Base-by-base conservation (phyloP, 2,113 vertebrate genomes). In the Hirundichthys speculiger region DNA sequence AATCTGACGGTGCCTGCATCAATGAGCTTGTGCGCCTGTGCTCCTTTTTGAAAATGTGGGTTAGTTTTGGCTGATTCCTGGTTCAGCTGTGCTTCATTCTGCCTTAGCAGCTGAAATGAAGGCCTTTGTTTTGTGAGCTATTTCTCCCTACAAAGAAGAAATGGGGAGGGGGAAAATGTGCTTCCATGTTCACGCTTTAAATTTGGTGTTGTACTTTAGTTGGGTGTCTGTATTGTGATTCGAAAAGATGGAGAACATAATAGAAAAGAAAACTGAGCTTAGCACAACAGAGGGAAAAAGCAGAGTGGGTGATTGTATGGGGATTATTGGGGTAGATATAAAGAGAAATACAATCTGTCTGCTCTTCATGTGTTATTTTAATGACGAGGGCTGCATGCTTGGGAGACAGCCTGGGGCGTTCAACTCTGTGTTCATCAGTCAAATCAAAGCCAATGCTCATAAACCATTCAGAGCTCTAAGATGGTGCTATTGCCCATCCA, bases 1-100 rank as follows among this genome's bases (percentile, higher is more conserved):
- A 88, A 90, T 90, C 85, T 87, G 77, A 78, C 67, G 42, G 21
- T 61, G 79, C 59, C 62, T 73, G 82, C 67, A 64, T 82, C 40
- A 10, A 24, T 77, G 68, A 64, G 69, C 71, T 72, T 83, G 75
- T 81, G 69, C 75, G 67, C 69, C 48, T 82, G 38, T 66, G 60
- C 58, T 69, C 13, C 24, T 76, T 69, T 82, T 59, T 79, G 21
- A 77, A 80, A 80, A 73, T 63, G 70, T 84, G 76, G 78, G 78
- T 62, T 68, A 79, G 69, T 70, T 85, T 84, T 70, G 18, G 77
- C 53, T 5, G 25, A 55, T 51, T 64, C 30, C 43, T 65, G 57
- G 19, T 71, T 74, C 62, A 69, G 40, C 54, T 9, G 27, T 50
- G 61, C 51, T 63, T 80, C 52, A 21, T 62, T 78, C 48, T 34